Base-by-base conservation (phyloP, 2,797 vertebrate genomes). In the Cyprinella venusta region DNA sequence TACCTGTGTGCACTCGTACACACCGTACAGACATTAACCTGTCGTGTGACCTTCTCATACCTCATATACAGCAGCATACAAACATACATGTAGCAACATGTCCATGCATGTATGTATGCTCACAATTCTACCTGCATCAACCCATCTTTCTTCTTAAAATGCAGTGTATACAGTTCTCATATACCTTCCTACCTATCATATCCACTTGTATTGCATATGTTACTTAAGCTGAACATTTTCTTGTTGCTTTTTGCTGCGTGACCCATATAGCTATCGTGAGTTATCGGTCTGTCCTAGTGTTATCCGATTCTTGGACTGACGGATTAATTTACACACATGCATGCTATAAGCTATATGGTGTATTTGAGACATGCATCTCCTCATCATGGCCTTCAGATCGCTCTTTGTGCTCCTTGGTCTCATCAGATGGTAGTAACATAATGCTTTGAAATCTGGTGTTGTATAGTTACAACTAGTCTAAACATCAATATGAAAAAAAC, bases 61-160 rank as follows among this genome's bases (percentile, higher is more conserved):
- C 80, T 82, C 71, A 82, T 75, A 65, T 40, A 33, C 36, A 67
- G 71, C 71, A 76, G 80, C 71, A 54, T 75, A 80, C 52, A 75
- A 63, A 56, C 69, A 65, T 54, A 81, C 59, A 74, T 81, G 80
- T 56, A 75, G 70, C 71, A 67, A 67, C 80, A 76, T 40, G 71
- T 82, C 72, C 48, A 21, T 30, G 52, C 26, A 63, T 81, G 70
- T 52, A 63, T 81, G 30, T 63, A 65, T 74, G 42, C 21, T 3
- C 50, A 38, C n/a, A 15, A 40, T 19, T 65, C 59, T 75, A 36
- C 68, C 68, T 72, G 40, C 54, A 59, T 71, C 33, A 12, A 52
- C 45, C 4, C 15, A 12, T 52, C 15, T 64, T 7, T 72, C 80
- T 63, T 74, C 56, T 65, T 38, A 52, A 38, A 52, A 38, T 63